phyloP scores from a whole-genome alignment of 2,797 vertebrate genomes.

The Rhinatrema bivittatum region DNA sequence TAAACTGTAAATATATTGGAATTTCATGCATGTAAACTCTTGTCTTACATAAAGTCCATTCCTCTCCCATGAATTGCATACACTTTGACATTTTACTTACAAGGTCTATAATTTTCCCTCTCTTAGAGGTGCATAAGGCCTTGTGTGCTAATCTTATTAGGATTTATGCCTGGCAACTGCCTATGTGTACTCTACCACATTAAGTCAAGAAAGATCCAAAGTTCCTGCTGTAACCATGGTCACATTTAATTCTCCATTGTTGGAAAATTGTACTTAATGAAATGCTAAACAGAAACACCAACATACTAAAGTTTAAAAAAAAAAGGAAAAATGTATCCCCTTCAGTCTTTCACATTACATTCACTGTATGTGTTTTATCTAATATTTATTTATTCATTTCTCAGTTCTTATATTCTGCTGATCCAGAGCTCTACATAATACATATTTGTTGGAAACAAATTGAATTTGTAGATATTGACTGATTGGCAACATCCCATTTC shows the following conservation, averaged over 20 bases:
- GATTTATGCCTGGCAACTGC: conserved; percentile 39
- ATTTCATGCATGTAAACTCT: too few species aligned
- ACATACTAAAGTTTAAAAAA: too few species aligned
- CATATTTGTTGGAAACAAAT: not conserved
- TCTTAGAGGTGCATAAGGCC: conserved; percentile 21
- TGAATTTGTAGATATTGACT: conserved; percentile 5
- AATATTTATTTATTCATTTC: too few species aligned
- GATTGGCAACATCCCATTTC: conserved; percentile 1
- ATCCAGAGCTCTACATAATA: too few species aligned
- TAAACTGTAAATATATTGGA: too few species aligned
- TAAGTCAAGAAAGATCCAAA: conserved; percentile 23
- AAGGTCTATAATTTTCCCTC: conserved; percentile 24
- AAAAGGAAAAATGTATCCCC: conserved; percentile 1
- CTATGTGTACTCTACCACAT: conserved; percentile 20
- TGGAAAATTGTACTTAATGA: conserved; percentile 21
- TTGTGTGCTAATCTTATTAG: conserved; percentile 38
- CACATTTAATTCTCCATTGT: conserved; percentile 25
- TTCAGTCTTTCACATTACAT: conserved; percentile 18
- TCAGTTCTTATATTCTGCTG: too few species aligned
- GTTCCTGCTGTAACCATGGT: conserved; percentile 36
- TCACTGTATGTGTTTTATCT: not conserved
- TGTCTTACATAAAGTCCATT: too few species aligned
- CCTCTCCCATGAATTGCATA: conserved; percentile 7
- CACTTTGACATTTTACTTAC: conserved; percentile 6
- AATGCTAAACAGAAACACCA: too few species aligned